Evolutionary conservation across 2,888 invertebrate genomes (phyloP), one percentile per base, ranked within the genome.

Genomic region (Girardia tigrina): DNA sequence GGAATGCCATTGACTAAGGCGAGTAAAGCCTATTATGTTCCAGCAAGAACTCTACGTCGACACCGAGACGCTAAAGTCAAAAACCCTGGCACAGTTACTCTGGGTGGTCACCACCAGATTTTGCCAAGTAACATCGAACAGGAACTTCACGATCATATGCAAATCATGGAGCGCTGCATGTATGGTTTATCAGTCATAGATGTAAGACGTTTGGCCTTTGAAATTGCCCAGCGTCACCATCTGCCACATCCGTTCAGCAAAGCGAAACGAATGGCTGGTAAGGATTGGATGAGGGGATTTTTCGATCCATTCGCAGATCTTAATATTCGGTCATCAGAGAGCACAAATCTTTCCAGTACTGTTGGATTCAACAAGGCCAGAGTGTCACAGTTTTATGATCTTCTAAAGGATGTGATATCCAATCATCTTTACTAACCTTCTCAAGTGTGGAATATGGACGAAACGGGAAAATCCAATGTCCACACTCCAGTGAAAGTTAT

Each of bases 391-490:
- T 75, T 75, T 76, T 75, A 29, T 75, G 29, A 75, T 14, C 28
- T 75, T 29, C 26, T 75, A 23, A 75, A 6, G 12, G 12, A 26
- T 6, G 75, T 75, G 12, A 14, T 12, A 75, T n/a, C 16, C 16
- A 74, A 75, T 29, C 20, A 75, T 27, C 28, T 29, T 16, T 75
- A 75, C 26, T 27, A 16, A 14, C 75, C 75, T 20, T 26, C 23
- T 20, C 16, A 28, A 26, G 76, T 75, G 29, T 75, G 28, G 20
- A 75, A 75, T 76, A n/a, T 29, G 14, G 75, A 75, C 75, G 75
- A 75, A 75, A 76, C 75, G 2, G 75, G 75, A 14, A 29, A 28
- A 26, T 20, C 28, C 12, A 76, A 12, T n/a, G 29, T 75, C 4
- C 75, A 75, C 23, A 20, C 14, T 14, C 75, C 75, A 8, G 16